phyloP scores from a whole-genome alignment of 2,888 invertebrate genomes.

The Heliconius cydno region DNA sequence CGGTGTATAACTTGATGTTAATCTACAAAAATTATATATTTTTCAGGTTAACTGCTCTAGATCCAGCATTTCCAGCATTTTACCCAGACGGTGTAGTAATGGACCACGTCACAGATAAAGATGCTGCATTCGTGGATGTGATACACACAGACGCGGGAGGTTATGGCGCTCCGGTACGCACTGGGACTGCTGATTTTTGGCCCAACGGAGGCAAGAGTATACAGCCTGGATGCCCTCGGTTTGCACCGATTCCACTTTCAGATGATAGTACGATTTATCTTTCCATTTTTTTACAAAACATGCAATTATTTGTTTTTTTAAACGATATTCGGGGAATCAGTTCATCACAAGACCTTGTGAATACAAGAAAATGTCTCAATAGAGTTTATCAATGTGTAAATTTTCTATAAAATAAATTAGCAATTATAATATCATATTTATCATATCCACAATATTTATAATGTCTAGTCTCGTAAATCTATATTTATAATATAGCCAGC shows the following conservation, averaged over 20 bases:
- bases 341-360: too few species aligned
- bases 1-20: background rate
- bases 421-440: too few species aligned
- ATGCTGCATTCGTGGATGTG: slow-evolving; percentile 85
- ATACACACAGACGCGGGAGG: slow-evolving; percentile 87
- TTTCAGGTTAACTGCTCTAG: slow-evolving; percentile 82
- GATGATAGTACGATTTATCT: slow-evolving; percentile 71
- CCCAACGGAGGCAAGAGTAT: slow-evolving; percentile 83
- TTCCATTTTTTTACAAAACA: too few species aligned
- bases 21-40: background rate
- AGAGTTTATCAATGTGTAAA: too few species aligned
- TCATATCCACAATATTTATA: too few species aligned
- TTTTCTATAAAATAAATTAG: too few species aligned
- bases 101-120: slow-evolving; percentile 78
- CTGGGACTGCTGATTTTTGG: slow-evolving; percentile 85
- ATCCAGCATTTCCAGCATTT: slow-evolving; percentile 85
- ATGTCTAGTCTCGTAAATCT: too few species aligned
- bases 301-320: too few species aligned
- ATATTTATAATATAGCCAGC: too few species aligned
- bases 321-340: too few species aligned
- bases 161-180: slow-evolving; percentile 83
- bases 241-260: slow-evolving; percentile 77
- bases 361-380: too few species aligned
- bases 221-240: slow-evolving; percentile 85
- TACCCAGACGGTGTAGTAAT: slow-evolving; percentile 79